Percentiles rank a stretch among this genome's conserved stretches.
Conservation (phyloP, 2,797 vertebrate species). For the Acrossocheilus fasciatus region DNA sequence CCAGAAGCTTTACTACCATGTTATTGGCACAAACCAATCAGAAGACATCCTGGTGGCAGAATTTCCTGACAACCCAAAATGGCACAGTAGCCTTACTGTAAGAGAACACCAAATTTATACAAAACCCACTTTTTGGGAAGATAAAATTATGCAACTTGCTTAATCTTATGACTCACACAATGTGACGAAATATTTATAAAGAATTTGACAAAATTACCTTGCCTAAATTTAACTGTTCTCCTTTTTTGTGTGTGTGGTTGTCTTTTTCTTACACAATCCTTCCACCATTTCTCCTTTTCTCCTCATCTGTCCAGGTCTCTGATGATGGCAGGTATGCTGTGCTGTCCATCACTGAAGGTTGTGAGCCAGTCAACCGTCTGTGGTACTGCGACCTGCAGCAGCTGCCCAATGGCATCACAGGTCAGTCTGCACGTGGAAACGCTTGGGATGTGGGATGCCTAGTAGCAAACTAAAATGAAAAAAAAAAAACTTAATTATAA, state of each 20-base stretch:
- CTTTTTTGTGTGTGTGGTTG: neutral
- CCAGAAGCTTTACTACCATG: constrained; percentile 82
- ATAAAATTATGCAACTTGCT: neutral
- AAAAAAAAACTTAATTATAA: neutral
- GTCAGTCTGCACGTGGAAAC: constrained; percentile 56
- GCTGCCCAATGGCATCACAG: constrained; percentile 76
- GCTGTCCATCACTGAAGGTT: constrained; percentile 79
- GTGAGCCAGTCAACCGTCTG: constrained; percentile 80
- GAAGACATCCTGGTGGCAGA: constrained; percentile 81
- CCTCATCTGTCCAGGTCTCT: constrained; percentile 70
- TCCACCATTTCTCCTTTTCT: neutral
- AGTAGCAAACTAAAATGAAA: neutral
- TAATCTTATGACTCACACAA: neutral
- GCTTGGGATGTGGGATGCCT: neutral
- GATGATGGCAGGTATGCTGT: constrained; percentile 78
- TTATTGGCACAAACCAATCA: constrained; percentile 76
- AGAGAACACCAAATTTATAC: constrained; percentile 8
- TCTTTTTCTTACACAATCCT: neutral
- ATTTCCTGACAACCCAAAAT: constrained; percentile 79
- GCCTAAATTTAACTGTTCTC: neutral
- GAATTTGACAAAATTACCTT: neutral
- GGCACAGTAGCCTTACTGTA: constrained; percentile 76
- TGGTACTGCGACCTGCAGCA: constrained; percentile 82
- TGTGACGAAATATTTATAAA: constrained; percentile 1
- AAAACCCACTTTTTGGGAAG: neutral